These are phyloP conservation scores for Baryphthengus martii DNA, from an alignment of 2,113 vertebrate genomes.

Conservation along the genomic window DNA sequence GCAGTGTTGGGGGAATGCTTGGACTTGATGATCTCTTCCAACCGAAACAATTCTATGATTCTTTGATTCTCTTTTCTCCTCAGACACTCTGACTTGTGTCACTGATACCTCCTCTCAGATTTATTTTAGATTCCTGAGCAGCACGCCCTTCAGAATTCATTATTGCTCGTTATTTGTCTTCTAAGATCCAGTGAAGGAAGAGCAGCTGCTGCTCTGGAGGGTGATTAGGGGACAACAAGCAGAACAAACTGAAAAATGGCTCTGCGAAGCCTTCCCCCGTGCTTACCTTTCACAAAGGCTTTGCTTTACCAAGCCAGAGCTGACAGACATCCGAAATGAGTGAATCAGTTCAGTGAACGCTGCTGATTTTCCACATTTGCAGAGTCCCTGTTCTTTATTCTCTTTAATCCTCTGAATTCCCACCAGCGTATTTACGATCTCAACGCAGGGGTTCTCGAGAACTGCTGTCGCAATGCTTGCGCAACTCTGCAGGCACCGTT, in stretches of 20 bases:
- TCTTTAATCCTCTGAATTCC: neutral
- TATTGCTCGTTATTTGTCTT: neutral
- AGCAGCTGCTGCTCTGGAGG: neutral
- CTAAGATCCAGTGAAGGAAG: neutral
- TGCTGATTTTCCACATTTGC: neutral
- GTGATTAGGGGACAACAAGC: neutral
- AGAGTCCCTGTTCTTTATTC: neutral
- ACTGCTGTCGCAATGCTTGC: neutral
- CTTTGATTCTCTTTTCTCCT: neutral
- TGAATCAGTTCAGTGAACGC: fast-evolving
- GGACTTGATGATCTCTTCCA: neutral
- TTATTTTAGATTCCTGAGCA: neutral
- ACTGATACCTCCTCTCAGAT: fast-evolving
- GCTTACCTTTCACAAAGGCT: neutral
- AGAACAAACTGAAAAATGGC: neutral
- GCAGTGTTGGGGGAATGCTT: neutral
- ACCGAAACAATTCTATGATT: neutral
- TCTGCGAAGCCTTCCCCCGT: fast-evolving
- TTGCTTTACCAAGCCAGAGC: neutral
- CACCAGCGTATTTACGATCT: fast-evolving
- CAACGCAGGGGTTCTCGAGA: neutral
- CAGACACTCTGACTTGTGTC: neutral
- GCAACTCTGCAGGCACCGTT: neutral
- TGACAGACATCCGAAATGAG: fast-evolving
- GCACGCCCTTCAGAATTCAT: neutral